These are phyloP conservation scores for Phoxinus phoxinus DNA, from an alignment of 2,113 vertebrate species.

Conservation along the genomic window DNA sequence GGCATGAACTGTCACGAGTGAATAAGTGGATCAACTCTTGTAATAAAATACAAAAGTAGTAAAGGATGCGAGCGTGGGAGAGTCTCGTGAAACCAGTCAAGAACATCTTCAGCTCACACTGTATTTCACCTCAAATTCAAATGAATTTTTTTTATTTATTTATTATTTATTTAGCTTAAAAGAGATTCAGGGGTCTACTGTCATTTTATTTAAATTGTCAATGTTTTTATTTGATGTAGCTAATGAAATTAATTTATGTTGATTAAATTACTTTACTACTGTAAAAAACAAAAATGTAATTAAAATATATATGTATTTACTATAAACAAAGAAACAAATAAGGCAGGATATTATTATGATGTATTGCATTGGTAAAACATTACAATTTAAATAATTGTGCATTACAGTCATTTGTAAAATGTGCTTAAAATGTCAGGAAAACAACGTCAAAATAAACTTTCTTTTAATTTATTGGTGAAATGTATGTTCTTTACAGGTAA, in stretches of 20 bases:
- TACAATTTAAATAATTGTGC: background rate
- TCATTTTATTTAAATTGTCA: background rate
- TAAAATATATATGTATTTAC: background rate
- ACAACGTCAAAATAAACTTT: too few species aligned
- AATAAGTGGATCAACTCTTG: background rate
- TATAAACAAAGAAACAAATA: background rate
- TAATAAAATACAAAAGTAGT: background rate
- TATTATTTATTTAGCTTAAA: background rate
- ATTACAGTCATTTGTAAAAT: background rate
- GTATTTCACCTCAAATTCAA: background rate
- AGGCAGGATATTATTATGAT: background rate
- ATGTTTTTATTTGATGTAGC: background rate
- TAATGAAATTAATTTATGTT: background rate
- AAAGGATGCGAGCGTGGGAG: background rate
- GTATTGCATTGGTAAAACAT: background rate
- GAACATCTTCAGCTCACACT: background rate
- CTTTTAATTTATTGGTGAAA: too few species aligned
- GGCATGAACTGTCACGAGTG: background rate
- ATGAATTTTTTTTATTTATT: too few species aligned
- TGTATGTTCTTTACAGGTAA: too few species aligned
- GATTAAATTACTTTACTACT: background rate
- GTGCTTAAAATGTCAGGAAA: background rate
- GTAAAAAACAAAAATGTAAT: background rate
- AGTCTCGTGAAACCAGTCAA: background rate
- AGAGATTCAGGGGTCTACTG: background rate